A percentile compares a stretch with the other conserved stretches of the same genome.
These are phyloP conservation scores for Girardinus metallicus DNA, from an alignment of 2,797 vertebrate genomes.

Conservation along the genomic window DNA sequence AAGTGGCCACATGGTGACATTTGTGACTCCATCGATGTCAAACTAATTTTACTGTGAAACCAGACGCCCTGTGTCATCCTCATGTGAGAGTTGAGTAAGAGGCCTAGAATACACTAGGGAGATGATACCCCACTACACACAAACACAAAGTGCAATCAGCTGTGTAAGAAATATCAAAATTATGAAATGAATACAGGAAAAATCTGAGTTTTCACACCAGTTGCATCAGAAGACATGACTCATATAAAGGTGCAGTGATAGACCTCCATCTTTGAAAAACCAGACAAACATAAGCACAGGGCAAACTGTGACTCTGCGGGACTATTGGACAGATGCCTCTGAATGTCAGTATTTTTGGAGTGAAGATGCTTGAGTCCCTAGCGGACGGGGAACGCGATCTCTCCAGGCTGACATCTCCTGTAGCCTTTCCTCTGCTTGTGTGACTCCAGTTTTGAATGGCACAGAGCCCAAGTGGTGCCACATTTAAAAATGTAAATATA, in stretches of 20 bases:
- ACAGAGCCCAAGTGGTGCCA: not conserved
- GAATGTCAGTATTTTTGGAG: constrained; percentile 42
- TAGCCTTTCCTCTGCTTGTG: not conserved
- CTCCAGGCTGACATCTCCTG: constrained; percentile 11
- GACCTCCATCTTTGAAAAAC: constrained; percentile 36
- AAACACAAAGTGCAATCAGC: not conserved
- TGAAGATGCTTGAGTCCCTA: constrained; percentile 49
- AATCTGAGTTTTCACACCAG: constrained; percentile 19
- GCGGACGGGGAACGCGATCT: constrained; percentile 33
- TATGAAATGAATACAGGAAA: constrained; percentile 3
- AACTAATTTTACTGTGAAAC: constrained; percentile 83
- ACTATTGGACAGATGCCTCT: constrained; percentile 64
- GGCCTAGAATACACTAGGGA: constrained; percentile 76
- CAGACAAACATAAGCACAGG: constrained; percentile 44
- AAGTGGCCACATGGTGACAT: constrained; percentile 73
- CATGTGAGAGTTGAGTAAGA: constrained; percentile 84
- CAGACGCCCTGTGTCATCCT: constrained; percentile 78
- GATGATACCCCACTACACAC: constrained; percentile 46
- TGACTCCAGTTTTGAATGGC: not conserved
- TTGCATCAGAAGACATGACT: constrained; percentile 1
- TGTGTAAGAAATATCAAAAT: constrained; percentile 1
- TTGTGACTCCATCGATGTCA: constrained; percentile 74
- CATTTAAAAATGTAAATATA: not conserved
- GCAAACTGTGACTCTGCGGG: constrained; percentile 53
- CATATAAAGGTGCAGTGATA: constrained; percentile 21